Evolutionary conservation across 2,797 vertebrate species (phyloP).

Genomic region (Lemur catta): DNA sequence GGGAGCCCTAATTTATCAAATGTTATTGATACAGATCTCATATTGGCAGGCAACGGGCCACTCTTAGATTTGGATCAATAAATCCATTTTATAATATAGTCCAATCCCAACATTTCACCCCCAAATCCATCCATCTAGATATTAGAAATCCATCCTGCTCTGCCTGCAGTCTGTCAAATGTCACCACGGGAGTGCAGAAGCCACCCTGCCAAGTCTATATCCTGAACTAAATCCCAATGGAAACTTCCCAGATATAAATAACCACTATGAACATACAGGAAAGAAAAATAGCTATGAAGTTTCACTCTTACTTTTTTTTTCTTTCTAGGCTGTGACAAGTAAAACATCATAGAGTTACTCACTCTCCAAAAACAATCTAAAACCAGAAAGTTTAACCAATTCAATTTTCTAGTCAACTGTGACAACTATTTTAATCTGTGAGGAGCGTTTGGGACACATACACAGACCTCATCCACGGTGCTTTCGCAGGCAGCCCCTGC

Average conservation of each 20-base stretch:
- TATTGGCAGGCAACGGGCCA: slow-evolving; percentile 54
- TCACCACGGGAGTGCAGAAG: slow-evolving; percentile 59
- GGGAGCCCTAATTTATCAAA: slow-evolving; percentile 65
- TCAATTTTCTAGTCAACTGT: slow-evolving; percentile 49
- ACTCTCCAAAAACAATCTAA: slow-evolving; percentile 62
- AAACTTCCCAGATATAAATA: slow-evolving; percentile 80
- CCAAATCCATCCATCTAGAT: slow-evolving; percentile 49
- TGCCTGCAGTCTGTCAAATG: slow-evolving; percentile 70
- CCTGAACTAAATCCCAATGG: slow-evolving; percentile 79
- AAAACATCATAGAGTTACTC: slow-evolving; percentile 69
- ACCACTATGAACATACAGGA: slow-evolving; percentile 74
- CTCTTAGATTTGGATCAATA: slow-evolving; percentile 64
- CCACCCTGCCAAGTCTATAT: slow-evolving; percentile 71
- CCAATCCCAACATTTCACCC: slow-evolving; percentile 13
- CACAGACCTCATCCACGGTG: no score
- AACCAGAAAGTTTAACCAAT: slow-evolving; percentile 56
- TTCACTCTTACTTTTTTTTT: slow-evolving; percentile 56
- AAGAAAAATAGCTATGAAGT: slow-evolving; percentile 73
- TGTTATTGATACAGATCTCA: slow-evolving; percentile 51
- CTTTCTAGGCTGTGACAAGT: slow-evolving; percentile 65
- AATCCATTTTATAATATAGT: slow-evolving; percentile 77
- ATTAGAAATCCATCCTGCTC: slow-evolving; percentile 74
- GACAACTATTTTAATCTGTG: slow-evolving; percentile 31
- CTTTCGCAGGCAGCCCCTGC: neutral
- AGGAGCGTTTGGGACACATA: neutral